Percentiles rank a stretch among this genome's conserved stretches.
Conservation (phyloP, 1,140 invertebrate species). For the Campoletis sonorensis region DNA sequence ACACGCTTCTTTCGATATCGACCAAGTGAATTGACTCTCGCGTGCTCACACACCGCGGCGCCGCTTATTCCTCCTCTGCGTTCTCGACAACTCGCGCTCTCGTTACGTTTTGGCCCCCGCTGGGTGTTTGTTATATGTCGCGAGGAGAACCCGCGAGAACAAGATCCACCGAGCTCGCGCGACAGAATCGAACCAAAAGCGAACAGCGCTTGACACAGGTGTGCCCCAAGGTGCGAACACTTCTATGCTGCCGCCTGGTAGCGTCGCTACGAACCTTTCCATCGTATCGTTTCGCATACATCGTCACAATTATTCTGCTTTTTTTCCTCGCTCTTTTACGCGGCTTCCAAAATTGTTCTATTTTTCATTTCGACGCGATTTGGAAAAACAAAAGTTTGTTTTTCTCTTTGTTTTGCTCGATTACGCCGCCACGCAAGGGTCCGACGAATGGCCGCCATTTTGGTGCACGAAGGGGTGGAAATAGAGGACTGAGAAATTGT, state of each 20-base stretch:
- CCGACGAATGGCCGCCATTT: no score
- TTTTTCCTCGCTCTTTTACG: background rate
- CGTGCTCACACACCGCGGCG: conserved; percentile 6
- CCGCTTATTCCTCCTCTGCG: background rate
- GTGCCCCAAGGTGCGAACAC: conserved; percentile 64
- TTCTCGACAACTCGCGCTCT: conserved; percentile 52
- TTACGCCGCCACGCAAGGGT: no score
- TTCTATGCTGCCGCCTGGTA: conserved; percentile 53
- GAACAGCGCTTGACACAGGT: conserved; percentile 67
- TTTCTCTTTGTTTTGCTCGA: no score
- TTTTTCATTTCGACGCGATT: no score
- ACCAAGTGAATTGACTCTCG: conserved; percentile 40
- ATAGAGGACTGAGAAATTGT: no score
- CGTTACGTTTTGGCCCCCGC: conserved; percentile 48
- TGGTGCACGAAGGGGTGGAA: no score
- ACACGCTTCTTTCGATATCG: background rate
- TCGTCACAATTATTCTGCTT: conserved; percentile 56
- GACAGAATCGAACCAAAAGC: conserved; percentile 10
- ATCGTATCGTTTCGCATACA: conserved; percentile 37
- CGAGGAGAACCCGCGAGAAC: background rate
- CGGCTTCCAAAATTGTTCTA: background rate
- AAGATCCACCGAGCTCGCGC: conserved; percentile 15
- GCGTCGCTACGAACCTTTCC: conserved; percentile 48
- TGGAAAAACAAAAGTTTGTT: no score
- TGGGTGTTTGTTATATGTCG: conserved; percentile 58